Conservation (phyloP, 2,888 invertebrate species). For the Athripsodes cinereus region DNA sequence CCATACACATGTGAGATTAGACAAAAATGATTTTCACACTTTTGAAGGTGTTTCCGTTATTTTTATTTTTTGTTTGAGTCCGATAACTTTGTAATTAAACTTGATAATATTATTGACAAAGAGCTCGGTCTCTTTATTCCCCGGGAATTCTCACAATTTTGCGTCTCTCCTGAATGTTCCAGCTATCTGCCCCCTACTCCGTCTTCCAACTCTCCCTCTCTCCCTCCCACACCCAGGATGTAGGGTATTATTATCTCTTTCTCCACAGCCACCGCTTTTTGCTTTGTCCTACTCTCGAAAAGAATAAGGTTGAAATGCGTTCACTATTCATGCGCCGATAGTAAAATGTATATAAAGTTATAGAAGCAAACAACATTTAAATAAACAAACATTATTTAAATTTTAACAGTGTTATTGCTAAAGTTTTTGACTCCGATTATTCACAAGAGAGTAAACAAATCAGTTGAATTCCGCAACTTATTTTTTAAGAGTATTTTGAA, state of each 20-base stretch:
- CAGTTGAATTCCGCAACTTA: no score
- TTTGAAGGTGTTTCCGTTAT: no score
- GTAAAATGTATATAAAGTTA: no score
- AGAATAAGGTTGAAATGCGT: background rate
- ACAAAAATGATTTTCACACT: no score
- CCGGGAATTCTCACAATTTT: constrained; percentile 12
- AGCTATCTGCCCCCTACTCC: background rate
- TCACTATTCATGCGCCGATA: background rate
- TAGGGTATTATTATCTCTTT: constrained; percentile 2
- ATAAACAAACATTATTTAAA: no score
- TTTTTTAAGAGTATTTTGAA: no score
- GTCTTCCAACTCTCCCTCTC: background rate
- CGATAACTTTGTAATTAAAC: background rate
- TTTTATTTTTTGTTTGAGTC: background rate
- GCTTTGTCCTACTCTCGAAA: background rate
- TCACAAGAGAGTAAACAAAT: no score
- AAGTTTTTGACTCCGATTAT: no score
- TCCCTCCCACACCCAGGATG: background rate
- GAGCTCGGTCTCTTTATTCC: constrained; percentile 14
- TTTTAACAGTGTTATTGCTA: no score
- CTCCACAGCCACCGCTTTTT: background rate
- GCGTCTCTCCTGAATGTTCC: background rate
- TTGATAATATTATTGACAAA: constrained; percentile 11
- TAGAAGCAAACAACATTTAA: no score
- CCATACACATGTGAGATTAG: no score